Evolutionary conservation across 2,113 vertebrate genomes (phyloP).

Genomic region (Antidorcas marsupialis): DNA sequence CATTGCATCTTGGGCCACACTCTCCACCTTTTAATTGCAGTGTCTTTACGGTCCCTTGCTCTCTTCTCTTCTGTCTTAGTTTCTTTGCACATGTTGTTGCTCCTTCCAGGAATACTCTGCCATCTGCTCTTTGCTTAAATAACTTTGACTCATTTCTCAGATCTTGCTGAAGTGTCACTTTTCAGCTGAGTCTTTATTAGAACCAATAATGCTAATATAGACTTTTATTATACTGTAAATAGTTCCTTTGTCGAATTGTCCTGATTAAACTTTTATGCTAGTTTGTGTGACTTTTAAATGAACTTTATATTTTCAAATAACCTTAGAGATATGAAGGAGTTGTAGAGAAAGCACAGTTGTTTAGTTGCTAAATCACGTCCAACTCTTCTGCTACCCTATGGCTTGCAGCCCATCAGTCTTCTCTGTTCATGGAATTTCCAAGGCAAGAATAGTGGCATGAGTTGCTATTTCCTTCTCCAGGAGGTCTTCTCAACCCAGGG

Average conservation of each 20-base stretch:
- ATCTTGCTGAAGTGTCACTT: not conserved
- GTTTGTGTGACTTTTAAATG: not conserved
- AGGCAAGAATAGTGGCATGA: not conserved
- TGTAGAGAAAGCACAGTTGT: not conserved
- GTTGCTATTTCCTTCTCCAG: not conserved
- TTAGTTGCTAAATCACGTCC: not conserved
- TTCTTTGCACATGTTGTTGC: constrained; percentile 11
- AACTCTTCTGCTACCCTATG: not conserved
- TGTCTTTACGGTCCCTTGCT: not conserved
- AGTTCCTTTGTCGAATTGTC: not conserved
- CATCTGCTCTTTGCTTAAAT: constrained; percentile 13
- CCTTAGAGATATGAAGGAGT: not conserved
- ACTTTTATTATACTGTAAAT: not conserved
- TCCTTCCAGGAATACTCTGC: constrained; percentile 28
- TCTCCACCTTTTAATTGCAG: not conserved
- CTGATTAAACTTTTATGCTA: constrained; percentile 12
- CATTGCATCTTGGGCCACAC: not conserved
- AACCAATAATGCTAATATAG: not conserved
- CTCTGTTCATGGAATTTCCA: not conserved
- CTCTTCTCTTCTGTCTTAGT: not conserved
- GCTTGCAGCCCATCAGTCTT: not conserved
- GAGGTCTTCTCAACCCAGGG: not conserved
- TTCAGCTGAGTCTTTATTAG: constrained; percentile 2
- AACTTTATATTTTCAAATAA: constrained; percentile 13
- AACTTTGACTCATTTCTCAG: not conserved